Base-by-base conservation (phyloP, 2,888 invertebrate species). In the Harpagoxenus sublaevis region DNA sequence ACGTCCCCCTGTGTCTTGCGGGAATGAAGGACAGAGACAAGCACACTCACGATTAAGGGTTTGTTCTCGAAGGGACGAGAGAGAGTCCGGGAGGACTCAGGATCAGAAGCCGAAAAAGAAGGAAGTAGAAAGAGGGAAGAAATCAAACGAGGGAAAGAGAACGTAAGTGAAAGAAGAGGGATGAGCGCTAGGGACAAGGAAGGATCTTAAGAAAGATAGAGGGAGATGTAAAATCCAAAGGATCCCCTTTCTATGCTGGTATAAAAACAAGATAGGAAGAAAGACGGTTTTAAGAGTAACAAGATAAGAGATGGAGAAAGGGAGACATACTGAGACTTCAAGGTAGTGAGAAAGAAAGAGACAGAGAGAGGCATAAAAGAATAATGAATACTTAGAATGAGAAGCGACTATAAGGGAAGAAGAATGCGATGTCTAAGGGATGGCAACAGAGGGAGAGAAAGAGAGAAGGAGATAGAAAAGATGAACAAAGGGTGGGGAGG, bases 21-120 rank as follows among this genome's bases (percentile, higher is more conserved):
- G 28, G 88, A 68, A 86, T 51, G 74, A 57, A 68, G 68, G 74
- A 63, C 63, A 60, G 85, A 75, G 62, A 82, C 82, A 71, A 82
- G 68, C 75, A 70, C 73, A 70, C 35, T 63, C 84, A 70, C 75
- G 89, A 89, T 73, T 85, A 84, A 86, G 87, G 77, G 83, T 78
- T 60, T 39, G n/a, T 53, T 51, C 63, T 55, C 18, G 60, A 62
- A 31, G 79, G 84, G 51, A 35, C 39, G 48, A 68, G 63, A 82
- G 60, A 82, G 71, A 35, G 23, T 62, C 45, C 60, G n/a, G 10
- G 42, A 55, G 45, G 35, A 31, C 35, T 28, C 15, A n/a, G 57
- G 35, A 23, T 8, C 12, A 70, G 31, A 86, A 28, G 48, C 45
- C 3, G 31, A 73, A 51, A 28, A 45, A 51, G 23, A 66, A 73